Evolutionary conservation across 2,113 vertebrate species (phyloP), one percentile per base, ranked within the genome.

Genomic region (Platysteira castanea): DNA sequence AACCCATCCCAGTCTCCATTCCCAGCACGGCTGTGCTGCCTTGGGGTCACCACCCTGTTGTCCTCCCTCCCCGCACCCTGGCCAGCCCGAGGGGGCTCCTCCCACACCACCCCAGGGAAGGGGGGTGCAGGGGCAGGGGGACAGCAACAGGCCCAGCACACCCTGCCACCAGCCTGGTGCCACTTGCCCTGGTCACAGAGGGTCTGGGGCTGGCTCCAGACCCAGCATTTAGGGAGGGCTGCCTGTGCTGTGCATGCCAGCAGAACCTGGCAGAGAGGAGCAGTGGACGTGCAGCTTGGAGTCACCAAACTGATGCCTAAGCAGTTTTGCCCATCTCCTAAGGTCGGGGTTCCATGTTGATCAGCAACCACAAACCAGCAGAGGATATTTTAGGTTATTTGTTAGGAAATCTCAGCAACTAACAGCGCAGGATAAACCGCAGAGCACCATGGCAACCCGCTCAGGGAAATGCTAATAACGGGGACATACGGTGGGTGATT

Each of bases 231-330:
- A 47, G 31, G 78, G 16, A 31, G 13, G 30, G 52, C 33, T 59
- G 93, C 35, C 74, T 46, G 69, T 3, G 4, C 15, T 15, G 1
- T 1, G 20, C 1, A 1, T 9, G 44, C 61, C 20, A 8, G 83
- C 54, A 70, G 71, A 49, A 54, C 54, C 76, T 80, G 92, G 91
- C 89, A 84, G 50, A 52, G 50, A 73, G n/a, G 37, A 89, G 53
- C 0, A 18, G 89, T 15, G 86, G 95, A 92, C 64, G 83, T 89
- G 95, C 76, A 86, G 87, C 91, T 69, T 15, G 31, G 59, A 92
- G 76, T n/a, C 80, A 50, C 73, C 93, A 95, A 92, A 96, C 24
- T 92, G 93, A 96, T 96, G 91, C 73, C 89, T 96, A 96, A 96
- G 96, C 95, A 95, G 70, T 96, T 96, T 79, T 85, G 70, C 74